These are phyloP conservation scores for Acanthacorydalis orientalis DNA, from an alignment of 2,888 invertebrate genomes.

Conservation along the genomic window DNA sequence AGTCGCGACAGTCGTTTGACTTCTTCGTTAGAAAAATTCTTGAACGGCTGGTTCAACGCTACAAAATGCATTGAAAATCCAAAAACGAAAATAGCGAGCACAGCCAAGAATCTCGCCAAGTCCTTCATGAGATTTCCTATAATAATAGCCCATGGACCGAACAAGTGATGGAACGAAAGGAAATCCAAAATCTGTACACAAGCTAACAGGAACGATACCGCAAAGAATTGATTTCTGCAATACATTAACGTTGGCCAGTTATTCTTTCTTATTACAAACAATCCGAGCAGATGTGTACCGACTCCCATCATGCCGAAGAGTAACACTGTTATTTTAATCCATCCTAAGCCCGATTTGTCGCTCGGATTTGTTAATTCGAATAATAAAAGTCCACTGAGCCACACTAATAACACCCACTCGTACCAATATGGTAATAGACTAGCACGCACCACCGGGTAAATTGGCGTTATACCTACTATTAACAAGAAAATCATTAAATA, in stretches of 20 bases:
- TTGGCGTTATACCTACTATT: slow-evolving; percentile 76
- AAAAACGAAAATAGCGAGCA: slow-evolving; percentile 92
- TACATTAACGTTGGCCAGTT: slow-evolving; percentile 83
- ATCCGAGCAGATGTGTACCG: slow-evolving; percentile 70
- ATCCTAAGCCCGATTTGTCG: slow-evolving; percentile 91
- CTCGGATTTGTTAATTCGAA: slow-evolving; percentile 96
- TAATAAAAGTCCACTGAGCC: slow-evolving; percentile 85
- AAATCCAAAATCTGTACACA: slow-evolving; percentile 97
- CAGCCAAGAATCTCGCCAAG: slow-evolving; percentile 90
- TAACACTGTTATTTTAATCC: slow-evolving; percentile 76
- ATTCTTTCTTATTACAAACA: slow-evolving; percentile 41
- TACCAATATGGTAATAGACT: slow-evolving; percentile 83
- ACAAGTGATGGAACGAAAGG: slow-evolving; percentile 95
- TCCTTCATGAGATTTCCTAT: slow-evolving; percentile 91
- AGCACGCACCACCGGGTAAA: slow-evolving; percentile 64
- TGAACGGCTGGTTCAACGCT: slow-evolving; percentile 87
- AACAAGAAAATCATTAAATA: slow-evolving; percentile 89
- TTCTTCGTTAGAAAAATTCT: slow-evolving; percentile 42
- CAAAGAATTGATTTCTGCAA: slow-evolving; percentile 92
- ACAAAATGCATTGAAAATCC: slow-evolving; percentile 97
- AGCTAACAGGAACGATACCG: slow-evolving; percentile 83
- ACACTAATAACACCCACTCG: slow-evolving; percentile 88
- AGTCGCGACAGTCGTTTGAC: slow-evolving; percentile 38
- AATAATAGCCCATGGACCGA: slow-evolving; percentile 99
- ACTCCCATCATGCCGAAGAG: slow-evolving; percentile 83